Percentiles rank a stretch among this genome's conserved stretches.
Conservation (phyloP, 2,888 invertebrate species). For the Stenichneumon culpator region DNA sequence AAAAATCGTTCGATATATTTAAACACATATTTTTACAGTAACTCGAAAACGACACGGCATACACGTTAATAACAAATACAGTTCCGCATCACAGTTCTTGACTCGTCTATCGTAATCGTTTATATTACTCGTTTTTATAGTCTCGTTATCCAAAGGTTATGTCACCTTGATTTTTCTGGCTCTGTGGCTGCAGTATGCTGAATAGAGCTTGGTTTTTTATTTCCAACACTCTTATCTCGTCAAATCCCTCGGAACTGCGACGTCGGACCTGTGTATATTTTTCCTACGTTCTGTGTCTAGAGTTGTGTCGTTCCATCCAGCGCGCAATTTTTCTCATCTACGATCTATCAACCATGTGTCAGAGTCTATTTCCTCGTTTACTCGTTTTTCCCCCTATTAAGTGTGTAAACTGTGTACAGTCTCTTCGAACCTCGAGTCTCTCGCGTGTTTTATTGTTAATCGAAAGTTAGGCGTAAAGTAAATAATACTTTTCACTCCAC, state of each 20-base stretch:
- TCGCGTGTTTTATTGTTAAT: neutral
- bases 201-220: slow-evolving; percentile 73
- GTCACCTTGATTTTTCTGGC: slow-evolving; percentile 63
- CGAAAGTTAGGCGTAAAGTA: slow-evolving; percentile 16
- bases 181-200: slow-evolving; percentile 77
- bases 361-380: neutral
- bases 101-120: slow-evolving; percentile 54
- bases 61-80: slow-evolving; percentile 74
- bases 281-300: slow-evolving; percentile 47
- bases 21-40: slow-evolving; percentile 51
- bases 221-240: slow-evolving; percentile 60
- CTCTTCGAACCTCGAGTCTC: slow-evolving; percentile 1
- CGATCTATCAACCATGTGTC: slow-evolving; percentile 12
- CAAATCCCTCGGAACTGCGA: slow-evolving; percentile 71
- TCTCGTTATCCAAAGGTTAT: slow-evolving; percentile 52
- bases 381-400: neutral
- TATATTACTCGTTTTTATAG: slow-evolving; percentile 29
- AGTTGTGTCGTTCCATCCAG: slow-evolving; percentile 23
- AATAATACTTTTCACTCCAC: slow-evolving; percentile 35
- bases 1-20: slow-evolving; percentile 45
- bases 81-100: slow-evolving; percentile 68
- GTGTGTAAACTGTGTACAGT: neutral
- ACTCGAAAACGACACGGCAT: slow-evolving; percentile 48
- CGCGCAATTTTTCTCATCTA: slow-evolving; percentile 16
- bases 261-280: slow-evolving; percentile 46